phyloP scores from a whole-genome alignment of 2,888 invertebrate genomes.

The Eristalinus sepulchralis region DNA sequence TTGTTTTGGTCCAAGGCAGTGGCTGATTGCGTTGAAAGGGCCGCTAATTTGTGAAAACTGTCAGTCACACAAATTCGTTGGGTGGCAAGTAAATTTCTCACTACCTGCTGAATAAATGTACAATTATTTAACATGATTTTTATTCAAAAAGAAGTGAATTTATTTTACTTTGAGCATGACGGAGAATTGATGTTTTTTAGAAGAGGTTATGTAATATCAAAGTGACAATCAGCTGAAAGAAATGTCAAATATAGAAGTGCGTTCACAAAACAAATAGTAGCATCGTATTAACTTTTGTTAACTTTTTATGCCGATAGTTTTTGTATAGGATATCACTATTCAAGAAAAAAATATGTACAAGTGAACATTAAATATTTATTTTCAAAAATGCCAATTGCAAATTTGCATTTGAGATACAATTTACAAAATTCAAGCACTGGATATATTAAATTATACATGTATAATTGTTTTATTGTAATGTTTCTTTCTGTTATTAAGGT shows the following conservation, averaged over 20 bases:
- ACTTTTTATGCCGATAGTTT: too few relatives aligned
- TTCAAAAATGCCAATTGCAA: too few relatives aligned
- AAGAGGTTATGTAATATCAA: constrained; percentile 41
- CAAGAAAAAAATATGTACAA: too few relatives aligned
- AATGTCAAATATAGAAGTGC: not conserved
- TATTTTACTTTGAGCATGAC: constrained; percentile 43
- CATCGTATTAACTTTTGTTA: too few relatives aligned
- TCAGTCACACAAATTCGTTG: not conserved
- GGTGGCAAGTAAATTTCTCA: constrained; percentile 16
- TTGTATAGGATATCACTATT: too few relatives aligned
- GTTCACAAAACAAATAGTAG: not conserved
- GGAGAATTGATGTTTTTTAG: not conserved
- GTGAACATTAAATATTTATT: too few relatives aligned
- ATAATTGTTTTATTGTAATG: too few relatives aligned
- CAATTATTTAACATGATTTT: not conserved
- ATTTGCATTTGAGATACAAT: too few relatives aligned
- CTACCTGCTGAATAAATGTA: constrained; percentile 1
- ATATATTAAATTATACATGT: too few relatives aligned
- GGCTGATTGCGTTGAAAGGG: not conserved
- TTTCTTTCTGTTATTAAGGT: too few relatives aligned
- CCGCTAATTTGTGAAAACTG: not conserved
- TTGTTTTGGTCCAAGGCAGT: not conserved
- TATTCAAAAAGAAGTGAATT: not conserved
- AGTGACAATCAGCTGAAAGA: constrained; percentile 14
- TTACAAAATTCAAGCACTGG: too few relatives aligned